Evolutionary conservation across 2,888 invertebrate genomes (phyloP), one percentile per base, ranked within the genome.

Genomic region (Sympetrum striolatum): DNA sequence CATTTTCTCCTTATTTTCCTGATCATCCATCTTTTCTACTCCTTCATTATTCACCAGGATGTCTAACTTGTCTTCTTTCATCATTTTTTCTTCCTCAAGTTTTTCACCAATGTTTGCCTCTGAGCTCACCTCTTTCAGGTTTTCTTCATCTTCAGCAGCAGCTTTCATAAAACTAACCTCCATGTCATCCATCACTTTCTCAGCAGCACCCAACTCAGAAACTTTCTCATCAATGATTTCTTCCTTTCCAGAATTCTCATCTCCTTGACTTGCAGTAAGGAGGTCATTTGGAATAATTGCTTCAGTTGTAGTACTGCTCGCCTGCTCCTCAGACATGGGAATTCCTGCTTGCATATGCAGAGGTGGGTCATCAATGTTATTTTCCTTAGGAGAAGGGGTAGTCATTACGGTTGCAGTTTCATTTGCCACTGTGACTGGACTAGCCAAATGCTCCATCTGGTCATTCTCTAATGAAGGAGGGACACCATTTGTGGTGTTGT

Each of bases 391-490:
- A 53, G 90, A 90, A 25, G 90, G 44, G 4, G 48, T 80, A 2
- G 80, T 90, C 25, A 31, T 48, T 53, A 37, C 53, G 4, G 25
- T 25, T 15, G 35, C 48, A 10, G 44, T 25, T 22, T 80, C 80
- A 79, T 80, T 44, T 4, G 31, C n/a, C 25, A 53, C n/a, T 25
- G 8, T 53, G 15, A 60, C n/a, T 10, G 90, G 90, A 5, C 44
- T 53, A 18, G 48, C 12, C 37, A 39, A 80, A 48, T 80, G 80
- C 2, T 80, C 58, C 4, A 58, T 22, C n/a, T 80, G 53, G 5
- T 80, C 80, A 60, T 90, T 81, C 53, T 90, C 90, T n/a, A 80
- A 25, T 80, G 81, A 12, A 8, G 80, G 58, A 25, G 25, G 58
- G 18, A 60, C 15, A n/a, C 31, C 80, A 5, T 53, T 25, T 2